Conservation (phyloP, 2,888 invertebrate genomes). For the Xanthorhoe spadicearia region DNA sequence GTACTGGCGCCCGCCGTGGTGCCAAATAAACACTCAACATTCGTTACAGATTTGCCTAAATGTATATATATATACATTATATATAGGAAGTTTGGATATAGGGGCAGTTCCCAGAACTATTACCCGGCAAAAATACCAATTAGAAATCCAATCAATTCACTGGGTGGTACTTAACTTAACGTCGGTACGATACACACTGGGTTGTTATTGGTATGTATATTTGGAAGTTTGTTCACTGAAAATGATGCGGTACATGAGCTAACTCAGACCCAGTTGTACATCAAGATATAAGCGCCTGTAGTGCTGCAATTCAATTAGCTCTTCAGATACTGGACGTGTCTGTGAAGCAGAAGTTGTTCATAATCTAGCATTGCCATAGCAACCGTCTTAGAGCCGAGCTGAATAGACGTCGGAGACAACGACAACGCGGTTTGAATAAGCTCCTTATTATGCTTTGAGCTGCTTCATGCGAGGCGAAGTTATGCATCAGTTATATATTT, state of each 20-base stretch:
- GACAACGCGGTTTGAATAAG: slow-evolving; percentile 24
- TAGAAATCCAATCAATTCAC: too few relatives aligned
- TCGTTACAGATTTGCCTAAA: background rate
- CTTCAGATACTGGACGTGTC: slow-evolving; percentile 18
- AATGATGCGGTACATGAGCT: background rate
- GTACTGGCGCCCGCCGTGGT: slow-evolving; percentile 32
- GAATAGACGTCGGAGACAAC: slow-evolving; percentile 22
- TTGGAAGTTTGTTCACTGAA: background rate
- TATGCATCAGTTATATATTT: background rate
- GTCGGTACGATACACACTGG: background rate
- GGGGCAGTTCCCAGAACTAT: too few relatives aligned
- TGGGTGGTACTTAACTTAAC: background rate
- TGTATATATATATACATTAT: background rate
- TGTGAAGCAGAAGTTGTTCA: slow-evolving; percentile 19
- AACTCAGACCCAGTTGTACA: slow-evolving; percentile 2
- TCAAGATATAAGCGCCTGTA: slow-evolving; percentile 25
- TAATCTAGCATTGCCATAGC: slow-evolving; percentile 33
- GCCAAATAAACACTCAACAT: slow-evolving; percentile 13
- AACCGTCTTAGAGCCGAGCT: slow-evolving; percentile 25
- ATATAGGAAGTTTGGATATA: too few relatives aligned
- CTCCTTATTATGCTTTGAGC: slow-evolving; percentile 17
- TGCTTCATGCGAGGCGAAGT: background rate
- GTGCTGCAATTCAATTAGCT: slow-evolving; percentile 37
- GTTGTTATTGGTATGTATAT: too few relatives aligned
- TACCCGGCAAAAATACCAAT: too few relatives aligned